Evolutionary conservation across 2,113 vertebrate species (phyloP).

Genomic region (Perccottus glenii): DNA sequence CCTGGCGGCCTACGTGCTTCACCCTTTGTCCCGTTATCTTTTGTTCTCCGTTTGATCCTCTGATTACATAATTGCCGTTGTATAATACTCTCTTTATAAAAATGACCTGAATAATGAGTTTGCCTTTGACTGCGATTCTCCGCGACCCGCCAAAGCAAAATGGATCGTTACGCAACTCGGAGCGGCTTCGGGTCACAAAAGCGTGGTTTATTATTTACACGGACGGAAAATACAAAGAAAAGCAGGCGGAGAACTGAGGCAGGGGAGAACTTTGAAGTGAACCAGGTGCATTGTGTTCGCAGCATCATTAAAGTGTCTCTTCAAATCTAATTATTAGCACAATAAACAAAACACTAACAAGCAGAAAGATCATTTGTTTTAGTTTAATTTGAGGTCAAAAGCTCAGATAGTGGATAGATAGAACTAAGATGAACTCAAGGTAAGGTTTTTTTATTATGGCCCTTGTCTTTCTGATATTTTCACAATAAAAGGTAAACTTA

Average conservation of each 20-base stretch:
- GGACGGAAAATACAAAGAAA: neutral
- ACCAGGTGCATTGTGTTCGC: neutral
- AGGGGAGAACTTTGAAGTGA: neutral
- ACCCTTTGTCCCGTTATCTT: neutral
- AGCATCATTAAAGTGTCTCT: neutral
- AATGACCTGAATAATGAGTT: conserved; percentile 2
- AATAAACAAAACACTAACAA: neutral
- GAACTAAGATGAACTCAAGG: too few species aligned
- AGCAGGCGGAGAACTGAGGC: neutral
- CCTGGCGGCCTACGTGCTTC: neutral
- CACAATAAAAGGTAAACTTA: too few species aligned
- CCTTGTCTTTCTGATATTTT: too few species aligned
- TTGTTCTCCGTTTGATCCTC: neutral
- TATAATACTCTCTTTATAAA: conserved; percentile 6
- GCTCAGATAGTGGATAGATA: too few species aligned
- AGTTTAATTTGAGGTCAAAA: too few species aligned
- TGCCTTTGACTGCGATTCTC: conserved; percentile 1
- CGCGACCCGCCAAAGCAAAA: neutral
- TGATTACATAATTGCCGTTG: conserved; percentile 13
- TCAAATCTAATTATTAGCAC: neutral
- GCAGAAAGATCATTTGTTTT: neutral
- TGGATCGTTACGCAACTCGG: neutral
- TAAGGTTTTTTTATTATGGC: too few species aligned
- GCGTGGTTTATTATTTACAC: neutral
- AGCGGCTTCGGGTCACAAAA: neutral